Evolutionary conservation across 1,140 invertebrate species (phyloP), one percentile per base, ranked within the genome.

Genomic region (Coboldia fuscipes): DNA sequence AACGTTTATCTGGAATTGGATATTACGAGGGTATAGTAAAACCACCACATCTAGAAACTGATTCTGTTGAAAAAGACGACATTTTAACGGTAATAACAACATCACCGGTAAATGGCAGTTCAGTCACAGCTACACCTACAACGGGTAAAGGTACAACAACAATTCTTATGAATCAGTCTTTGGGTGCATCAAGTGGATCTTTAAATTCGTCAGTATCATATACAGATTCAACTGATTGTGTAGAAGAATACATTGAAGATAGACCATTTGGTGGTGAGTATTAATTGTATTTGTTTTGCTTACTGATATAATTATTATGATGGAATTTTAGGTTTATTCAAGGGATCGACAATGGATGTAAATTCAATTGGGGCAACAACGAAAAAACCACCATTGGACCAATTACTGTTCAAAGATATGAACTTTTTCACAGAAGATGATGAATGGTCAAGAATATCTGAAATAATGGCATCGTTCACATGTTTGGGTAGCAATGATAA

Each of bases 371-470:
- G 30, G 13, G 16, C 30, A 2, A 20, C 37, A 46, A 44, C 56
- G 51, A 52, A 51, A 50, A 44, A 45, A 47, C 45, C 34, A 36
- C 13, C 34, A 38, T 33, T 36, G 45, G 12, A 7, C 8, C 29
- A 15, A 30, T 30, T 17, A 16, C 17, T 16, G 3, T 9, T 16
- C 13, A 18, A 18, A n/a, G 21, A 21, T n/a, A 19, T 10, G 12
- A 32, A 8, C 18, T 10, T 20, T 20, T n/a, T n/a, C 6, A 29
- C 27, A 20, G 83, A 90, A 47, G 70, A 81, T 49, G 84, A 90
- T 58, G 86, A 92, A 56, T 92, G 86, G 81, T 81, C 82, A 2
- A 88, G 89, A 57, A 92, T 94, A 38, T 82, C 81, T 7, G 84
- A 89, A 56, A 90, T 90, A 37, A 86, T 94, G 72, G 81, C 81